These are phyloP conservation scores for Drosophila maculinotata DNA, from an alignment of 2,888 invertebrate genomes.

Conservation along the genomic window DNA sequence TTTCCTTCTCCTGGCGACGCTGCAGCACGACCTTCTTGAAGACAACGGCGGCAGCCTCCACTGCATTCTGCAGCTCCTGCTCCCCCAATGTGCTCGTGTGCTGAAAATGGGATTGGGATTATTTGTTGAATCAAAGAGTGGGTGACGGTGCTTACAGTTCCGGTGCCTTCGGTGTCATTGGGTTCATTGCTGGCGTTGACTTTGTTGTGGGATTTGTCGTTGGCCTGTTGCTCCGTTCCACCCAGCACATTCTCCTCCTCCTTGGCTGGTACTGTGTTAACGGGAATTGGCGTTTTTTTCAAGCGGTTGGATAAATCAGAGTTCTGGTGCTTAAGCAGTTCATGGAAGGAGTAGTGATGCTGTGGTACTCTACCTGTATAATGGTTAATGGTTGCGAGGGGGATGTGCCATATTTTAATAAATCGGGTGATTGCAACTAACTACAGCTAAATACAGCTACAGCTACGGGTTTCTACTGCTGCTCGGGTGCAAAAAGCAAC, in stretches of 20 bases:
- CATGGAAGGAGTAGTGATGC: conserved; percentile 79
- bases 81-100: conserved; percentile 84
- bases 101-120: conserved; percentile 18
- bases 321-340: conserved; percentile 82
- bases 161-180: conserved; percentile 42
- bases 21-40: conserved; percentile 85
- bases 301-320: conserved; percentile 82
- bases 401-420: conserved; percentile 51
- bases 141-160: conserved; percentile 50
- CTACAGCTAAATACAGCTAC: conserved; percentile 36
- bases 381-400: conserved; percentile 38
- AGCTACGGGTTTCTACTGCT: conserved; percentile 64
- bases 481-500: conserved; percentile 59
- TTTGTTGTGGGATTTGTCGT: conserved; percentile 39
- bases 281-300: conserved; percentile 78
- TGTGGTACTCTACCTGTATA: conserved; percentile 75
- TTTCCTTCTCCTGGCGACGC: conserved; percentile 79
- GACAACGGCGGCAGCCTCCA: conserved; percentile 84
- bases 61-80: conserved; percentile 85
- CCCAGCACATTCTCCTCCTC: conserved; percentile 16
- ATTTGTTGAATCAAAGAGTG: neutral
- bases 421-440: conserved; percentile 47
- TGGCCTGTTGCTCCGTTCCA: conserved; percentile 3
- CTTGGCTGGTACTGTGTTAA: conserved; percentile 67
- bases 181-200: conserved; percentile 43